Conservation (phyloP, 2,888 invertebrate species). For the Acutogordius australiensis region DNA sequence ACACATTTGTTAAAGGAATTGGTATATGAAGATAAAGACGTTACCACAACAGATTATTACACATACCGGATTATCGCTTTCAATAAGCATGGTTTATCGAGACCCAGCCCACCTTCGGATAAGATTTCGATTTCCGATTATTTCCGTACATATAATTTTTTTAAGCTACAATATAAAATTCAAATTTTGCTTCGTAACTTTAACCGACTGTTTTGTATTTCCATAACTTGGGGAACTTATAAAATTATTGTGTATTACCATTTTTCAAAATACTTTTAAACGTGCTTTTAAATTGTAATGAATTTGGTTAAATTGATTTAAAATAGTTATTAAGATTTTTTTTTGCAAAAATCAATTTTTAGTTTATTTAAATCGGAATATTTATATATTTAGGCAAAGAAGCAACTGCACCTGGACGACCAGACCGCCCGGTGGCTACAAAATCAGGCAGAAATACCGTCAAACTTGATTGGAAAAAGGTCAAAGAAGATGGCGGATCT, state of each 20-base stretch:
- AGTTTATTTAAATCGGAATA: too few species aligned
- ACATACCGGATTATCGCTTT: constrained; percentile 2
- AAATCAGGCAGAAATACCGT: not conserved
- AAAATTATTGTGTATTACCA: too few species aligned
- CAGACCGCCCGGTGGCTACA: not conserved
- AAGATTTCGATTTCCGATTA: not conserved
- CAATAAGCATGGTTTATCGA: not conserved
- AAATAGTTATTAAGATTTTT: too few species aligned
- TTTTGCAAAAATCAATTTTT: too few species aligned
- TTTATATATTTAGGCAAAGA: too few species aligned
- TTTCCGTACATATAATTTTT: not conserved
- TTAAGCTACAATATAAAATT: too few species aligned
- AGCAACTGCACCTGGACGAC: not conserved
- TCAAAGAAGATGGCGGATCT: not conserved
- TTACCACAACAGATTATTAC: not conserved
- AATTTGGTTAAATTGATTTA: too few species aligned
- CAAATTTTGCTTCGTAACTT: too few species aligned
- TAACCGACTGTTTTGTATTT: too few species aligned
- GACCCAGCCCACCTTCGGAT: constrained; percentile 7
- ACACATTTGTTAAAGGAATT: not conserved
- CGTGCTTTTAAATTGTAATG: too few species aligned
- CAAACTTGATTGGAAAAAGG: constrained; percentile 6
- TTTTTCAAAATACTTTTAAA: too few species aligned
- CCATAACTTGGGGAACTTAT: too few species aligned
- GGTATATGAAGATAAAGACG: not conserved